Evolutionary conservation across 2,888 invertebrate genomes (phyloP).

Genomic region (Euzophera pinguis): DNA sequence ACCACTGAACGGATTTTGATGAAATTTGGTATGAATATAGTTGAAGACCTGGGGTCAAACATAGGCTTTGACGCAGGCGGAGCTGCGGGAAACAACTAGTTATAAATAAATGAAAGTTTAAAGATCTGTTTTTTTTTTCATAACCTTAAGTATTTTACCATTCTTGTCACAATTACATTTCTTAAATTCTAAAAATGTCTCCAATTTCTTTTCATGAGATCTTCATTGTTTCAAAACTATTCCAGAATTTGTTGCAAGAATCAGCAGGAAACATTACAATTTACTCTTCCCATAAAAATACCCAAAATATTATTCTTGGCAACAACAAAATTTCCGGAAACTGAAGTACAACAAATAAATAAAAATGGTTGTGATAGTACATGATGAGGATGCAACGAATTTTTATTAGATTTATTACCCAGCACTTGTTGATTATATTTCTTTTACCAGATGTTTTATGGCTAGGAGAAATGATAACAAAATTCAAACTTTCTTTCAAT

Average conservation of each 20-base stretch:
- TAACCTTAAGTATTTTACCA: no score
- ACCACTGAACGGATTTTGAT: no score
- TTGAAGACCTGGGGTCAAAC: no score
- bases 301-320: conserved; percentile 5
- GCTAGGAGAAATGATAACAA: background rate
- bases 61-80: no score
- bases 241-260: background rate
- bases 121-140: no score
- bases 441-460: background rate
- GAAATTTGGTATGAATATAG: no score
- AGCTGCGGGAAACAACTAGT: no score
- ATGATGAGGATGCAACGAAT: conserved; percentile 10
- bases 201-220: background rate
- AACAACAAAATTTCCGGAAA: background rate
- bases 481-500: background rate
- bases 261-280: conserved; percentile 3
- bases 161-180: no score
- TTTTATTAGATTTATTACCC: conserved; percentile 11
- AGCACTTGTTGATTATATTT: conserved; percentile 7
- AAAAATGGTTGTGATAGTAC: background rate
- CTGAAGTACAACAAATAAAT: conserved; percentile 4
- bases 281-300: background rate
- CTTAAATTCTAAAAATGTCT: background rate
- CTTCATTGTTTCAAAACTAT: background rate
- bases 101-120: no score